Evolutionary conservation across 1,140 invertebrate genomes (phyloP).

Genomic region (Andrena cerasifolii): DNA sequence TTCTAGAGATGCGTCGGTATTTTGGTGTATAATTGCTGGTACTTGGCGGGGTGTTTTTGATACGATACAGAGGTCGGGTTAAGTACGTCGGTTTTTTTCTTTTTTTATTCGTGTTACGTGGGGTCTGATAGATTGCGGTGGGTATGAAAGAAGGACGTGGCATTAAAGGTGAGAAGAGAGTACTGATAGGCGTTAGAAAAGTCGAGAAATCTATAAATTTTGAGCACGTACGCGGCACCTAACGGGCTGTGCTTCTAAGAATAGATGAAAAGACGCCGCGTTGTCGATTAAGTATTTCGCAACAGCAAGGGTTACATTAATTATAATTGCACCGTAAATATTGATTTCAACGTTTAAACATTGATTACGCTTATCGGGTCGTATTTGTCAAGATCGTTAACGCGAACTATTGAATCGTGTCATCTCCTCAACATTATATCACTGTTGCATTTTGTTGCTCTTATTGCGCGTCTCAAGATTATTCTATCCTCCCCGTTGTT

Average conservation of each 20-base stretch:
- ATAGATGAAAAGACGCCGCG: slow-evolving; percentile 27
- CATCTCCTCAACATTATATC: background rate
- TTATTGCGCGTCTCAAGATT: background rate
- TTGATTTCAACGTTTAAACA: slow-evolving; percentile 32
- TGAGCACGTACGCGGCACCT: background rate
- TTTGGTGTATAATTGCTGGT: no score
- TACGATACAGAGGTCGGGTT: no score
- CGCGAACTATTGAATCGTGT: background rate
- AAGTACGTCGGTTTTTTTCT: no score
- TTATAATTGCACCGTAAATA: slow-evolving; percentile 32
- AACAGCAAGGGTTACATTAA: background rate
- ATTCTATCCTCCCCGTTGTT: background rate
- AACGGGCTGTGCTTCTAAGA: background rate
- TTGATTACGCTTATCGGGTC: background rate
- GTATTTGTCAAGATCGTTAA: slow-evolving; percentile 1
- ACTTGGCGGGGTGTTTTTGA: no score
- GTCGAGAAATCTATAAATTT: slow-evolving; percentile 7
- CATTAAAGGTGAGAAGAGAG: no score
- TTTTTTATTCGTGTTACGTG: no score
- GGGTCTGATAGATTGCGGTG: no score
- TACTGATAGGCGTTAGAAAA: no score
- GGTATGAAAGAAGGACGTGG: no score
- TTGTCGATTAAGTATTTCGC: background rate
- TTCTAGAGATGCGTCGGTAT: no score
- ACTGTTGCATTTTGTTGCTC: background rate